Evolutionary conservation across 2,113 vertebrate genomes (phyloP).

Genomic region (Zapus hudsonius): DNA sequence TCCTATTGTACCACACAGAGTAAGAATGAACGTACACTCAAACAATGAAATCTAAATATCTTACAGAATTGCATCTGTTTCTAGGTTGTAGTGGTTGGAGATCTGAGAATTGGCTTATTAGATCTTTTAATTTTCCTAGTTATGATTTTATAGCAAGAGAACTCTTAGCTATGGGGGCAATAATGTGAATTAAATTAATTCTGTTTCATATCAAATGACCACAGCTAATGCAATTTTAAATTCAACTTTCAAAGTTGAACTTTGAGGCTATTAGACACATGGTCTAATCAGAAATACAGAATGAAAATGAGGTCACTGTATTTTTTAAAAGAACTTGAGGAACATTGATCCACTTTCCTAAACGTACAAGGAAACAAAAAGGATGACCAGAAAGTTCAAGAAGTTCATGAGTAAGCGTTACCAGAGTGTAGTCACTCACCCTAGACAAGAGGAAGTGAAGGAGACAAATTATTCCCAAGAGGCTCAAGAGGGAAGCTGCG

Average conservation of each 20-base stretch:
- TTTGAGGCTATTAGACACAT: slow-evolving; percentile 52
- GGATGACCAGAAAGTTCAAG: slow-evolving; percentile 12
- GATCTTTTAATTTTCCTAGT: slow-evolving; percentile 70
- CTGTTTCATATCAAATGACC: slow-evolving; percentile 66
- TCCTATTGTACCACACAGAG: background rate
- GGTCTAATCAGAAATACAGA: slow-evolving; percentile 60
- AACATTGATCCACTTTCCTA: slow-evolving; percentile 41
- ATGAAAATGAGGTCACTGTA: slow-evolving; percentile 63
- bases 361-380: slow-evolving; percentile 51
- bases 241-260: slow-evolving; percentile 64
- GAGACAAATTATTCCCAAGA: background rate
- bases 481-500: background rate
- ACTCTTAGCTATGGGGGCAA: slow-evolving; percentile 70
- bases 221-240: slow-evolving; percentile 65
- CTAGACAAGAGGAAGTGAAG: slow-evolving; percentile 24
- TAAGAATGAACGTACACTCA: background rate
- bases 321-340: slow-evolving; percentile 47
- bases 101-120: slow-evolving; percentile 68
- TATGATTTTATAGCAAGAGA: slow-evolving; percentile 70
- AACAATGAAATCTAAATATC: slow-evolving; percentile 25
- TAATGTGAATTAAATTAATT: slow-evolving; percentile 76
- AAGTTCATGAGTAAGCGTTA: slow-evolving; percentile 41
- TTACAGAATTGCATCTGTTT: slow-evolving; percentile 35
- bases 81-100: slow-evolving; percentile 44
- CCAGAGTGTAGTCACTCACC: background rate